Conservation (phyloP, 2,888 invertebrate species). For the Papilio protenor region DNA sequence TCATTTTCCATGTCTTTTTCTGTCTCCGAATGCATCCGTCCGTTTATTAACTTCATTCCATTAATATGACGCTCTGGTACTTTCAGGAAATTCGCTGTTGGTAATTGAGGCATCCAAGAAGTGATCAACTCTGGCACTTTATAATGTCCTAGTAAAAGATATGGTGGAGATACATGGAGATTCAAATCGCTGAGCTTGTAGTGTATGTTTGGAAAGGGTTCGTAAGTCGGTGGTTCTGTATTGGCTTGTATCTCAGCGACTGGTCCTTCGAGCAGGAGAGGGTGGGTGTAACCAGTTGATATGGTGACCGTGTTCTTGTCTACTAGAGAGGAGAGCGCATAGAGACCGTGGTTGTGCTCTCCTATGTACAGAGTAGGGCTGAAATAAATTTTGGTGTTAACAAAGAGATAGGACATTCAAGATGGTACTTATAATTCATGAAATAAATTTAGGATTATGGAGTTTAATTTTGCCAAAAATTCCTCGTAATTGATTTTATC, state of each 20-base stretch:
- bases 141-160: constrained; percentile 87
- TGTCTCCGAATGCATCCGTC: constrained; percentile 66
- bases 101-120: constrained; percentile 74
- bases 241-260: constrained; percentile 58
- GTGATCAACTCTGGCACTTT: constrained; percentile 87
- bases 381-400: constrained; percentile 54
- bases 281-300: constrained; percentile 87
- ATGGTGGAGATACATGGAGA: constrained; percentile 74
- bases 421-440: background rate
- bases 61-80: constrained; percentile 59
- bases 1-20: constrained; percentile 76
- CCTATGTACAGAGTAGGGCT: constrained; percentile 97
- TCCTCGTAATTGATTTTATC: background rate
- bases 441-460: background rate
- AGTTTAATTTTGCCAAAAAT: background rate
- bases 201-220: constrained; percentile 80
- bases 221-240: constrained; percentile 67
- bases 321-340: constrained; percentile 96
- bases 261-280: constrained; percentile 91
- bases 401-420: constrained; percentile 20
- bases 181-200: constrained; percentile 76
- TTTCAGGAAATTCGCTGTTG: constrained; percentile 68
- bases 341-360: constrained; percentile 92
- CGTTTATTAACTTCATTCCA: constrained; percentile 71
- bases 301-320: constrained; percentile 95